Conservation (phyloP, 53 echinoderm and acorn worm species). For the Luidia sarsii region DNA sequence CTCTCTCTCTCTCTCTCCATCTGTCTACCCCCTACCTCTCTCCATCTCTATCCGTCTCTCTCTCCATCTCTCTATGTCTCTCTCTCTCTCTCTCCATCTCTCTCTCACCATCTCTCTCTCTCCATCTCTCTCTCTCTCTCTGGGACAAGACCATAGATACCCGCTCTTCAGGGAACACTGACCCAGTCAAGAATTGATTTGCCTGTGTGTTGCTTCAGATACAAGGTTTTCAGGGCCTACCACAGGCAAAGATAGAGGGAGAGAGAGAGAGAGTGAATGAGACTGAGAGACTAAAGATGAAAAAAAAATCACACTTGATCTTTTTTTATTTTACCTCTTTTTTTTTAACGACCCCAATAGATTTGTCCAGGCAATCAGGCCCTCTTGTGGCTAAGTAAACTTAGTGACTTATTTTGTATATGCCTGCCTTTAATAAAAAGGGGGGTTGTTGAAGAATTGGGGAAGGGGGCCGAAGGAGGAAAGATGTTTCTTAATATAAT, state of each 20-base stretch:
- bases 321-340: neutral
- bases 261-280: too few species aligned
- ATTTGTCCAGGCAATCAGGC: neutral
- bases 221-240: too few species aligned
- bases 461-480: neutral
- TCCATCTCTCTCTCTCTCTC: constrained; percentile 10
- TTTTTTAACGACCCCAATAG: neutral
- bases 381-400: constrained; percentile 23
- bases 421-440: too few species aligned
- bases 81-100: too few species aligned
- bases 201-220: neutral
- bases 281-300: too few species aligned
- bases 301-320: neutral
- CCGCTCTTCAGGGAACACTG: constrained; percentile 41
- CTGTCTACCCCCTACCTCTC: too few species aligned
- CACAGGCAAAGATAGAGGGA: neutral
- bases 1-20: too few species aligned
- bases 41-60: too few species aligned
- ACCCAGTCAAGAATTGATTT: constrained; percentile 25
- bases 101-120: too few species aligned
- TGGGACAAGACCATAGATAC: constrained; percentile 6
- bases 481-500: constrained; percentile 19
- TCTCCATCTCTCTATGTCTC: too few species aligned
- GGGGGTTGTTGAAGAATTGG: too few species aligned
- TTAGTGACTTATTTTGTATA: constrained; percentile 19